Evolutionary conservation across 2,113 vertebrate species (phyloP).

Genomic region (Cricetomys ansorgei): DNA sequence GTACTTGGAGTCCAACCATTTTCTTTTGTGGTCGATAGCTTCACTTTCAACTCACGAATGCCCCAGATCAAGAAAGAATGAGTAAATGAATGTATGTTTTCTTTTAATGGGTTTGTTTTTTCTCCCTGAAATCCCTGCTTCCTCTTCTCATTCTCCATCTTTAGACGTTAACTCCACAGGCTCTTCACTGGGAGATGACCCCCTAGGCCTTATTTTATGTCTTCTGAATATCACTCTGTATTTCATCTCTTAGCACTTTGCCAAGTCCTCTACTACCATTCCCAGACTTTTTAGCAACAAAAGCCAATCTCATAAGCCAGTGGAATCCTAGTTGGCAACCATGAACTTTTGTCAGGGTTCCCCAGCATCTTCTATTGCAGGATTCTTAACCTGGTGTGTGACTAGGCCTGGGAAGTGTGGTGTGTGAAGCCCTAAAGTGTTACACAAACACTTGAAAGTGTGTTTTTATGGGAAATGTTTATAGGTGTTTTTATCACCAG

Average conservation of each 20-base stretch:
- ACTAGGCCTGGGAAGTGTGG: not conserved
- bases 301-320: not conserved
- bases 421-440: conserved; percentile 21
- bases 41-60: conserved; percentile 4
- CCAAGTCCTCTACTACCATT: not conserved
- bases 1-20: not conserved
- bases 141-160: not conserved
- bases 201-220: conserved; percentile 9
- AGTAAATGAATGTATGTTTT: conserved; percentile 53
- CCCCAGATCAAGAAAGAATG: not conserved
- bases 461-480: not conserved
- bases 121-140: not conserved
- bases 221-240: conserved; percentile 38
- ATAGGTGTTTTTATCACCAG: not conserved
- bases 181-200: not conserved
- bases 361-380: not conserved
- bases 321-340: not conserved
- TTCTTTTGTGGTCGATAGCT: not conserved
- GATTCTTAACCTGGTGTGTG: not conserved
- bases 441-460: not conserved
- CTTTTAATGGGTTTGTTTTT: not conserved
- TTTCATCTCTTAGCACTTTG: conserved; percentile 30
- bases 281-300: conserved; percentile 19
- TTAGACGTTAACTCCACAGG: not conserved
- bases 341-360: not conserved